Conservation (phyloP, 1,140 invertebrate genomes). For the Cotesia vestalis region DNA sequence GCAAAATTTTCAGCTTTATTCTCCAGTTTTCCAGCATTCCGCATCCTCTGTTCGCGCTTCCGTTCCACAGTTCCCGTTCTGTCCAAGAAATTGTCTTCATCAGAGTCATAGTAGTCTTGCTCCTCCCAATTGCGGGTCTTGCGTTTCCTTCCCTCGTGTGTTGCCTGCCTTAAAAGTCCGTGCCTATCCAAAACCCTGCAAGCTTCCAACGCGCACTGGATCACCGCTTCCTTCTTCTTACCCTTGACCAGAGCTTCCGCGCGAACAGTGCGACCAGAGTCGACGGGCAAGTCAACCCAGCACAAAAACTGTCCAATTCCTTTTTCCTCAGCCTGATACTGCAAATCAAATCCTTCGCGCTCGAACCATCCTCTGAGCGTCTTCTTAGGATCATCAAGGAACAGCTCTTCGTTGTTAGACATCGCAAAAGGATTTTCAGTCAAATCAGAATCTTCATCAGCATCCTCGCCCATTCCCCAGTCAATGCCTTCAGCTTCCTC, state of each 20-base stretch:
- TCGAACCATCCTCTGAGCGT: conserved; percentile 94
- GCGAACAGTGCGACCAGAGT: conserved; percentile 78
- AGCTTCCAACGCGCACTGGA: conserved; percentile 93
- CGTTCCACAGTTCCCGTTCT: conserved; percentile 91
- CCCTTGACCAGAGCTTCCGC: conserved; percentile 89
- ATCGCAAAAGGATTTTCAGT: conserved; percentile 85
- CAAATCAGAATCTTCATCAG: conserved; percentile 84
- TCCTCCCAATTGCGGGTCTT: conserved; percentile 85
- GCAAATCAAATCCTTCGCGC: conserved; percentile 87
- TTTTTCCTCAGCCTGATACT: conserved; percentile 85
- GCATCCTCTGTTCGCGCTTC: conserved; percentile 84
- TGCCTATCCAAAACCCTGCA: conserved; percentile 89
- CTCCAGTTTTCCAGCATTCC: conserved; percentile 70
- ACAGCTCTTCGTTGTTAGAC: conserved; percentile 85
- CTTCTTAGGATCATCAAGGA: conserved; percentile 94
- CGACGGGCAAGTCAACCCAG: conserved; percentile 78
- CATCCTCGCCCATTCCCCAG: conserved; percentile 95
- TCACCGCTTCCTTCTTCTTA: conserved; percentile 94
- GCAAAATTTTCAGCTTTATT: conserved; percentile 80
- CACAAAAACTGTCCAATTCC: conserved; percentile 81
- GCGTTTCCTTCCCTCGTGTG: conserved; percentile 76
- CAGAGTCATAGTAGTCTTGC: conserved; percentile 95
- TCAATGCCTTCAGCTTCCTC: conserved; percentile 80
- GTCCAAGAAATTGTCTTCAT: conserved; percentile 96
- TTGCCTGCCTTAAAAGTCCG: conserved; percentile 80